A percentile compares a stretch with the other conserved stretches of the same genome.
These are phyloP conservation scores for Typhlichthys subterraneus DNA, from an alignment of 2,797 vertebrate genomes.

Conservation along the genomic window DNA sequence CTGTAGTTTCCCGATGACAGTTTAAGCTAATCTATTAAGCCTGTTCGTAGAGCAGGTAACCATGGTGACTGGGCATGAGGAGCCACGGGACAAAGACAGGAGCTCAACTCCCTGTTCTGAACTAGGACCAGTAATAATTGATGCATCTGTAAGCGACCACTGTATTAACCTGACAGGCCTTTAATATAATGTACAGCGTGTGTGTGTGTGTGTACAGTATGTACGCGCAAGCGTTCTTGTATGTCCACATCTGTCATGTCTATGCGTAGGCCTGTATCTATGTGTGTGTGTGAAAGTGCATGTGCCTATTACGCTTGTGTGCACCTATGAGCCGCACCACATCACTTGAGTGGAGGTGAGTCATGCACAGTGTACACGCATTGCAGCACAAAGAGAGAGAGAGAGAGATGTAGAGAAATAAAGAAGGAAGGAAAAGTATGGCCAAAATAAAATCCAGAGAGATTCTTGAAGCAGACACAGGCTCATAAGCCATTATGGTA, in stretches of 20 bases:
- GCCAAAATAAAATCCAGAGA: slow-evolving; percentile 17
- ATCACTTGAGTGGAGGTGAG: slow-evolving; percentile 60
- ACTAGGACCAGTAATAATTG: slow-evolving; percentile 64
- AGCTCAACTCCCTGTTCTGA: slow-evolving; percentile 64
- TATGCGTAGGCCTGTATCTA: slow-evolving; percentile 16
- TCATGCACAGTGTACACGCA: slow-evolving; percentile 65
- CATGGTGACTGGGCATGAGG: slow-evolving; percentile 51
- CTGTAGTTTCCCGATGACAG: slow-evolving; percentile 9
- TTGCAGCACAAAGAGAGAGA: slow-evolving; percentile 55
- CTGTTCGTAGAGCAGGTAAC: slow-evolving; percentile 55
- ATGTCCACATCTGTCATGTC: slow-evolving; percentile 17
- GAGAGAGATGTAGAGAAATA: slow-evolving; percentile 5
- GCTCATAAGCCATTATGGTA: too few relatives aligned
- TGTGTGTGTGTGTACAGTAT: not conserved
- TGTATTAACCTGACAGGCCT: slow-evolving; percentile 37
- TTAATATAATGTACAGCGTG: slow-evolving; percentile 25
- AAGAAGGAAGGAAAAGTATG: slow-evolving; percentile 27
- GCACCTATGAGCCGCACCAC: not conserved
- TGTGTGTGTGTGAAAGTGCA: slow-evolving; percentile 15
- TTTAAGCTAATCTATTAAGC: slow-evolving; percentile 22
- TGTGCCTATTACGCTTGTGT: not conserved
- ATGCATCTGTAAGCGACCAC: slow-evolving; percentile 69
- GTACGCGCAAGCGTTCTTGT: not conserved
- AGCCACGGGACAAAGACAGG: slow-evolving; percentile 51
- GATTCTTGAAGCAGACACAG: not conserved